These are phyloP conservation scores for Platorchestia sp. DNA, from an alignment of 1,140 invertebrate genomes.

Conservation along the genomic window DNA sequence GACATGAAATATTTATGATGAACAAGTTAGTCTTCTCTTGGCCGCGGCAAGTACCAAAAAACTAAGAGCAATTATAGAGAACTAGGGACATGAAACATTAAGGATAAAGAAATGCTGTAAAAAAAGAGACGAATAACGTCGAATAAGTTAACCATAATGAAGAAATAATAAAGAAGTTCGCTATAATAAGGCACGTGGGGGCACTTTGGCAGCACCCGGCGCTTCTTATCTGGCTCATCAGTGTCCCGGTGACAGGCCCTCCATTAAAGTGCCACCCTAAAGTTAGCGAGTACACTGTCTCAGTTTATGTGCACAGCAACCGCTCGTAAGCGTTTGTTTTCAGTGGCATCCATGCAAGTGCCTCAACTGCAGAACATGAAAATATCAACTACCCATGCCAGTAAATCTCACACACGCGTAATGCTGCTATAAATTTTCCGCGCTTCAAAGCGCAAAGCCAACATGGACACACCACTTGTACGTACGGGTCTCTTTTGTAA, in stretches of 20 bases:
- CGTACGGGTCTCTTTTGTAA: not conserved
- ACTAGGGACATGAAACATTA: not conserved
- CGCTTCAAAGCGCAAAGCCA: too few relatives aligned
- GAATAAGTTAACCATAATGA: not conserved
- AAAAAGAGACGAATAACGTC: too few relatives aligned
- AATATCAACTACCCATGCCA: too few relatives aligned
- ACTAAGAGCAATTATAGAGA: not conserved
- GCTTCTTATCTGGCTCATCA: not conserved
- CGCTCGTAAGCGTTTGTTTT: too few relatives aligned
- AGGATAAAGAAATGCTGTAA: too few relatives aligned
- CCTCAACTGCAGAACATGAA: too few relatives aligned
- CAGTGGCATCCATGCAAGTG: too few relatives aligned
- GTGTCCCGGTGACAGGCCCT: not conserved
- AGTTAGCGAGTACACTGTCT: not conserved
- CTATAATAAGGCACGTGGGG: not conserved
- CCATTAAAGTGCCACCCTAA: not conserved
- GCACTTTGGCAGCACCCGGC: not conserved
- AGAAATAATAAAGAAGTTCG: not conserved
- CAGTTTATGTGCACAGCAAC: not conserved
- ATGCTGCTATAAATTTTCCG: too few relatives aligned
- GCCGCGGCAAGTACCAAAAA: not conserved
- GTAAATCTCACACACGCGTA: too few relatives aligned
- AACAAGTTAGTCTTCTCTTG: not conserved
- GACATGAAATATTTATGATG: too few relatives aligned
- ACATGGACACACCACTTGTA: too few relatives aligned